Evolutionary conservation across 2,797 vertebrate genomes (phyloP), one percentile per base, ranked within the genome.

Genomic region (Chelon labrosus): DNA sequence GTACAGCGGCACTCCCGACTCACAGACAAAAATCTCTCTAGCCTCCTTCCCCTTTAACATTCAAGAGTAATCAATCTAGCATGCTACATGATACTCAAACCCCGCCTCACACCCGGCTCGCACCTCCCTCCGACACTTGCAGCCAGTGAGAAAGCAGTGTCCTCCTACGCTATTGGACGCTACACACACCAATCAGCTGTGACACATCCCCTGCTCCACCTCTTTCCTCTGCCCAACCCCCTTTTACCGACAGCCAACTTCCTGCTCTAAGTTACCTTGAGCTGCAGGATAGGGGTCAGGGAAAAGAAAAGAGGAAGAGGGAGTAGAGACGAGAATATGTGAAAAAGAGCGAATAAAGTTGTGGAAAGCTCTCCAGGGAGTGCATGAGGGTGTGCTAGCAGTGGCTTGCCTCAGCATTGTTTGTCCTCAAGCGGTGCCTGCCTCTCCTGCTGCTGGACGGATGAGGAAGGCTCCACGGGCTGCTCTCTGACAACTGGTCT

Each of bases 211-310:
- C 87, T 75, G 90, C 82, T 90, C 91, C 84, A 79, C 88, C 87
- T 60, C 82, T 83, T 86, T 80, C 77, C 81, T 89, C 83, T 7
- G 80, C 89, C 93, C 95, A 89, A 77, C 93, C 94, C 92, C 92
- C 90, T 93, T 93, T 91, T 85, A 94, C 92, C 85, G 85, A 94
- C 91, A 93, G 93, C 91, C 92, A 95, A 97, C 97, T 98, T 99
- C 98, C 98, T 97, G 97, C 95, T 98, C 96, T 96, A 97, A 98
- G 98, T 99, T 99, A 98, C 97, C 97, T 98, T 98, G 98, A 98
- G 97, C 95, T 95, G 96, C 96, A 97, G 95, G 95, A 96, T 97
- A 98, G 97, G 97, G 97, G 97, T 98, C 97, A 98, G 96, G 93
- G 91, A 92, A 94, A 91, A 91, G 85, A 92, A 92, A 92, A 85